Base-by-base conservation (phyloP, 2,113 vertebrate species). In the Ochotona princeps region DNA sequence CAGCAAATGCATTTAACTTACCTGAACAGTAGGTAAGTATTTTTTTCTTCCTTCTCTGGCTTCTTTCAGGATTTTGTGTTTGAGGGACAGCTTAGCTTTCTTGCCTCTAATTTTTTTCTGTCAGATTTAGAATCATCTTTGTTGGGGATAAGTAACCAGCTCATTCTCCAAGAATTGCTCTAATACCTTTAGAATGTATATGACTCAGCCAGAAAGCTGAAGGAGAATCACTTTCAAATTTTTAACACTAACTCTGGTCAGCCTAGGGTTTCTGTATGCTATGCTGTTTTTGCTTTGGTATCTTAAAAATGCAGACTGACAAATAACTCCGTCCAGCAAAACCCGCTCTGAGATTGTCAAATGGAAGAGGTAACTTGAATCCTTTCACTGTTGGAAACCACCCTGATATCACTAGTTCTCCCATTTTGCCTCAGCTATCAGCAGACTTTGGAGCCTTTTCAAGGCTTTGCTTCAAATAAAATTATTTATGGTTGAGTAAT, bases 251-350 rank as follows among this genome's bases (percentile, higher is more conserved):
- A 25, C 72, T 76, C 66, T 70, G 35, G 66, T 5, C 26, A 61
- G 28, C 28, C 80, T 32, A 54, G 20, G 63, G 12, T 83, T 79
- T 94, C 28, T 51, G 91, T 35, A 79, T 28, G 32, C 28, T 90
- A 17, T 32, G 49, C 17, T 69, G 13, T 25, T 70, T 82, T 83
- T 63, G 1, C 26, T 76, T 87, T 76, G 44, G 81, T 38, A 2
- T 17, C 72, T 92, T 80, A 87, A 89, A 95, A 66, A 38, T 91
- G 35, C 51, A 90, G 69, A 74, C 51, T 83, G 9, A 2, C 30
- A 74, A 79, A 30, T n/a, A 85, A 17, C 69, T 94, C 47, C 38
- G n/a, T n/a, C 18, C 5, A 28, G 65, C 75, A 66, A 79, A 66
- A 54, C 60, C 23, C 12, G 28, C 47, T 74, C 79, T n/a, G 14